Evolutionary conservation across 2,113 vertebrate genomes (phyloP), one percentile per base, ranked within the genome.

Genomic region (Perccottus glenii): DNA sequence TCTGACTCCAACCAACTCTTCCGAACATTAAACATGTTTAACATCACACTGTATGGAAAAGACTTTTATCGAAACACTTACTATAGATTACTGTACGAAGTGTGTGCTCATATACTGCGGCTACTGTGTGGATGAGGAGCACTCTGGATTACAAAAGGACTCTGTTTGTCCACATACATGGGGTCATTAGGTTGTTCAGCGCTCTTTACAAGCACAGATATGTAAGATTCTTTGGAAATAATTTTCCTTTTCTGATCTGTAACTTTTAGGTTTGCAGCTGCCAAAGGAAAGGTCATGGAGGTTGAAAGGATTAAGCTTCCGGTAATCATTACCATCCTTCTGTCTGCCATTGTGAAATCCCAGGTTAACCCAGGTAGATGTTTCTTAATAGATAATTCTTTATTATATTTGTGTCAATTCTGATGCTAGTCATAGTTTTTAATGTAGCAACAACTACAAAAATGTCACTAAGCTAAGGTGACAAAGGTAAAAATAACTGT

Each of bases 341-440:
- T 86, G 65, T 56, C 62, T 32, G 61, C 52, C n/a, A 16, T 75
- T 5, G 83, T 35, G 3, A 79, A 38, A 49, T 60, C 78, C 44
- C 91, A 92, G 74, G 91, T 92, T 61, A 92, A 91, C 77, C 90
- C 90, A 86, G 90, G 90, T 92, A 77, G 52, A 43, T 45, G 14
- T 50, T 55, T 14, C 35, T 55, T 55, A n/a, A 55, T 27, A 19
- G 12, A 8, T 19, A 4, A 9, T 44, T 15, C 19, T 33, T 50
- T 33, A 16, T 19, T 10, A 27, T 4, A 27, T 36, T 5, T 16
- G 19, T 0, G 1, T 55, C 19, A 12, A 10, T 36, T 27, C 36
- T 27, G 5, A 49, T 43, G 7, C 1, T 43, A 60, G 50, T 33
- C 7, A 10, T 2, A 32, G 11, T 19, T 19, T n/a, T n/a, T 7